A percentile compares a stretch with the other conserved stretches of the same genome.
Evolutionary conservation across 2,888 invertebrate genomes (phyloP).

Genomic region (Dryadula phaetusa): DNA sequence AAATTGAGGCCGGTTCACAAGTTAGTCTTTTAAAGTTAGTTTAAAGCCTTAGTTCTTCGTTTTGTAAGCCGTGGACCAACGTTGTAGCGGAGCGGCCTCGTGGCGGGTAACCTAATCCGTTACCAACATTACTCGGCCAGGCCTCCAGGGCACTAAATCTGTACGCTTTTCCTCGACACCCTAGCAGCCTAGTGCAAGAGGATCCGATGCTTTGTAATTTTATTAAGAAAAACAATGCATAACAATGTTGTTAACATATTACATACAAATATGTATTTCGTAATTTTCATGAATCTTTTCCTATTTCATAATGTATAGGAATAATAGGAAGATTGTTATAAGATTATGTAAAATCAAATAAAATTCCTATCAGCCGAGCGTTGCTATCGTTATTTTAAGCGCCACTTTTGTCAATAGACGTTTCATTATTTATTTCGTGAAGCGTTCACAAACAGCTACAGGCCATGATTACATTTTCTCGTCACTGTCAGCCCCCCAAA

Average conservation of each 20-base stretch:
- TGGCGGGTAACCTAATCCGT: conserved; percentile 30
- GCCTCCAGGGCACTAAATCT: conserved; percentile 25
- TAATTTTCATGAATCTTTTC: not conserved
- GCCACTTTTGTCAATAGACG: conserved; percentile 45
- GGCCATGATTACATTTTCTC: conserved; percentile 78
- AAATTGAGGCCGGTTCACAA: not conserved
- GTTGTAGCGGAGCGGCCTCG: conserved; percentile 6
- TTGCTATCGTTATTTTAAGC: conserved; percentile 32
- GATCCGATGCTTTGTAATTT: conserved; percentile 4
- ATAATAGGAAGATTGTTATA: conserved; percentile 2
- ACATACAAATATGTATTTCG: not conserved
- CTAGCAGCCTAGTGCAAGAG: not conserved
- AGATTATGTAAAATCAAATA: conserved; percentile 19
- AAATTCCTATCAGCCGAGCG: conserved; percentile 18
- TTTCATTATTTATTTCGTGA: conserved; percentile 50
- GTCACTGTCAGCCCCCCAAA: conserved; percentile 72
- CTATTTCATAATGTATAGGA: not conserved
- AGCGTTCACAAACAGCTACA: conserved; percentile 47
- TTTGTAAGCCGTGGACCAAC: conserved; percentile 16
- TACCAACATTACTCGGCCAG: conserved; percentile 23
- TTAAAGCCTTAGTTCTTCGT: conserved; percentile 7
- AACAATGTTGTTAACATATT: not conserved
- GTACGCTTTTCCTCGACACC: conserved; percentile 6
- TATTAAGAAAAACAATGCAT: not conserved
- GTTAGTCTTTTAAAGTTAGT: conserved; percentile 9